These are phyloP conservation scores for Ranitomeya variabilis DNA, from an alignment of 2,113 vertebrate genomes.

Conservation along the genomic window DNA sequence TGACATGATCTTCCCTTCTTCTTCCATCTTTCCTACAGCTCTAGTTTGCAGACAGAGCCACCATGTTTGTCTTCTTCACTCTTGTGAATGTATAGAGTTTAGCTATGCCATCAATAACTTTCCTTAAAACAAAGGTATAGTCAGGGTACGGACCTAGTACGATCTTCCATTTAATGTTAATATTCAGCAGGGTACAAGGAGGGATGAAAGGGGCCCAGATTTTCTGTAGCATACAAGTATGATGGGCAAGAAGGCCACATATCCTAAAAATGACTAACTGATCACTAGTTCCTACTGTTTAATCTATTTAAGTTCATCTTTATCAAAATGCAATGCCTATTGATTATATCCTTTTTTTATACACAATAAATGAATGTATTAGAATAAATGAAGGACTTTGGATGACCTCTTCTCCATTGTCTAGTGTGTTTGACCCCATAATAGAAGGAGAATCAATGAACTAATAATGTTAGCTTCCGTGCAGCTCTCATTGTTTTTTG, in stretches of 20 bases:
- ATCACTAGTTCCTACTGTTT: neutral
- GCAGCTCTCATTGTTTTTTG: neutral
- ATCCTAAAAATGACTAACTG: no score
- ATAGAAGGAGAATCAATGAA: constrained; percentile 13
- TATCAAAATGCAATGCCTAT: neutral
- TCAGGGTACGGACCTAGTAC: no score
- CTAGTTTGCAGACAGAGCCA: constrained; percentile 10
- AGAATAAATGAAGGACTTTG: neutral
- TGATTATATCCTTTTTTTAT: neutral
- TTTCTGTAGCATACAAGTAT: no score
- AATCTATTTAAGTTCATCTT: neutral
- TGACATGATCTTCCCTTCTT: constrained; percentile 18
- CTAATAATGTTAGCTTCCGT: neutral
- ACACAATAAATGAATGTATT: neutral
- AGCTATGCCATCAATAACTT: neutral
- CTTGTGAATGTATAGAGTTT: neutral
- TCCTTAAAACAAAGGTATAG: neutral
- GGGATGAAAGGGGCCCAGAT: no score
- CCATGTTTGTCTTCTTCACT: constrained; percentile 2
- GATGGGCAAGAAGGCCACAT: no score
- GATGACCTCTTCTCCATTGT: constrained; percentile 23
- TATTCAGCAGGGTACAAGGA: no score
- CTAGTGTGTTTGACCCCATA: constrained; percentile 1
- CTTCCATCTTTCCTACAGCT: neutral
- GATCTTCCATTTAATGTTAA: no score